These are phyloP conservation scores for Stictonetta naevosa DNA, from an alignment of 2,113 vertebrate genomes.

Conservation along the genomic window DNA sequence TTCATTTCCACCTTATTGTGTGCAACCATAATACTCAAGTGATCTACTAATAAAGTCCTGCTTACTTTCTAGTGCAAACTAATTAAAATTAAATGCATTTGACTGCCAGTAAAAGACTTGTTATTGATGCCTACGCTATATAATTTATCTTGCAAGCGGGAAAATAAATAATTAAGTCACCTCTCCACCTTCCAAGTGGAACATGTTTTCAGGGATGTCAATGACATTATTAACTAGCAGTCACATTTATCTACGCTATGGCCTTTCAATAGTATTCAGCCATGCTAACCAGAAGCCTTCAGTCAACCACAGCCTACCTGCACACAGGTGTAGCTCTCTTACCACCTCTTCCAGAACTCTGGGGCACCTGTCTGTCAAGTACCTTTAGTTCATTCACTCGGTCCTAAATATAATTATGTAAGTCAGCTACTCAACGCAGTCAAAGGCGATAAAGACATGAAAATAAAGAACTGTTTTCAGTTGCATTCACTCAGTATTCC, in stretches of 20 bases:
- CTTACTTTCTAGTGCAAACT: not conserved
- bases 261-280: not conserved
- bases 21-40: not conserved
- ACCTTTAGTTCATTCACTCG: not conserved
- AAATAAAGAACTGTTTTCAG: not conserved
- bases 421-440: not conserved
- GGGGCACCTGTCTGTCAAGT: not conserved
- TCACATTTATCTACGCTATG: not conserved
- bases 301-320: not conserved
- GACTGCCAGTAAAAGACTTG: not conserved
- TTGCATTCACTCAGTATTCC: not conserved
- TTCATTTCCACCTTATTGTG: not conserved
- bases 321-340: not conserved
- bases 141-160: accelerated
- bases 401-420: not conserved
- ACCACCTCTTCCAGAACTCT: not conserved
- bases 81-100: not conserved
- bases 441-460: not conserved
- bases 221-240: not conserved
- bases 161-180: not conserved
- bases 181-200: not conserved
- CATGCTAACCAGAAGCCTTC: not conserved
- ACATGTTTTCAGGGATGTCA: not conserved
- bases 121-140: not conserved
- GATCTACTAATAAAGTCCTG: not conserved